Percentiles rank a stretch among this genome's conserved stretches.
These are phyloP conservation scores for Agrilus biguttatus DNA, from an alignment of 2,888 invertebrate species.

Conservation along the genomic window DNA sequence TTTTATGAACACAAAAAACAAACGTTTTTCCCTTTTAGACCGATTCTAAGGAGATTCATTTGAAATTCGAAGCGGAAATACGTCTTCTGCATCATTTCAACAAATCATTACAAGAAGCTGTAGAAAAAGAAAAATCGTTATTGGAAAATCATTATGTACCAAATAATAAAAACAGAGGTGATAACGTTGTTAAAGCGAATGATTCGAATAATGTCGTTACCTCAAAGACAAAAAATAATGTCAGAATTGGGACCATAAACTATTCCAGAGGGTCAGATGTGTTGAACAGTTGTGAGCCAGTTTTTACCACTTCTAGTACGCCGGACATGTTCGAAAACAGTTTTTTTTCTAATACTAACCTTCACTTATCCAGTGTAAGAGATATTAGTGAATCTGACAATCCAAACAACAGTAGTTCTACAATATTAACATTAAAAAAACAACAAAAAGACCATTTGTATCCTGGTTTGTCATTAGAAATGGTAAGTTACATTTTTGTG, in stretches of 20 bases:
- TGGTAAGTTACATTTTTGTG: slow-evolving; percentile 17
- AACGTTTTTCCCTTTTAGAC: slow-evolving; percentile 15
- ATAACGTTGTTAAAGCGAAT: slow-evolving; percentile 12
- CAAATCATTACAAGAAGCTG: slow-evolving; percentile 40
- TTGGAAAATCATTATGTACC: slow-evolving; percentile 10
- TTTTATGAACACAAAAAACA: too few relatives aligned
- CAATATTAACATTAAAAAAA: not conserved
- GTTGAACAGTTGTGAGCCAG: slow-evolving; percentile 4
- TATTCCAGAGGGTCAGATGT: slow-evolving; percentile 22
- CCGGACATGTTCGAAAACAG: too few relatives aligned
- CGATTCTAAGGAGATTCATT: slow-evolving; percentile 36
- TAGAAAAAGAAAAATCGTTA: slow-evolving; percentile 33
- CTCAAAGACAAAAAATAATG: slow-evolving; percentile 2
- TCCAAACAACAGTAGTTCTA: too few relatives aligned
- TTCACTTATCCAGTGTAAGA: too few relatives aligned
- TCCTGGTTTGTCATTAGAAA: slow-evolving; percentile 23
- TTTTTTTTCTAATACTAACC: too few relatives aligned
- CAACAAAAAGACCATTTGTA: slow-evolving; percentile 11
- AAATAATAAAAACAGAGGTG: slow-evolving; percentile 2
- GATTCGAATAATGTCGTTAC: not conserved
- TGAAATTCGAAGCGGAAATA: slow-evolving; percentile 44
- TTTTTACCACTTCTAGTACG: too few relatives aligned
- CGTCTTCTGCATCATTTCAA: slow-evolving; percentile 45
- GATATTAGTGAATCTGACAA: too few relatives aligned
- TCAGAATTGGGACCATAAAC: slow-evolving; percentile 17